Percentiles rank a stretch among this genome's conserved stretches.
Evolutionary conservation across 1,140 invertebrate genomes (phyloP).

Genomic region (Diprion similis): DNA sequence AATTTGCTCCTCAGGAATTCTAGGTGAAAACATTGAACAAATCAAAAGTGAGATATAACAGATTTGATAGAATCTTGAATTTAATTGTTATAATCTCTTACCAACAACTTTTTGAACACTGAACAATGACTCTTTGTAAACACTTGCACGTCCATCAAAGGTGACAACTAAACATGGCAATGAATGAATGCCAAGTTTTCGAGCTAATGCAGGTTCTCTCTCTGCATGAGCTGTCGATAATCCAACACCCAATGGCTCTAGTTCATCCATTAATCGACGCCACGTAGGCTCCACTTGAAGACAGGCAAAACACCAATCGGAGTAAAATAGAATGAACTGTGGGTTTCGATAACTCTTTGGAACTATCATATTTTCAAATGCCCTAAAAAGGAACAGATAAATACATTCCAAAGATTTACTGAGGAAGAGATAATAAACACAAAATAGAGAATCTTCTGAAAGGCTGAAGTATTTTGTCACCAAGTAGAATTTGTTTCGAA

Average conservation of each 20-base stretch:
- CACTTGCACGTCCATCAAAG: constrained; percentile 79
- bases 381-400: constrained; percentile 63
- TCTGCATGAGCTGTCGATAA: constrained; percentile 85
- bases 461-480: neutral
- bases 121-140: constrained; percentile 80
- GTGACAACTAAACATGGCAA: constrained; percentile 85
- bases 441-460: constrained; percentile 8
- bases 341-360: constrained; percentile 83
- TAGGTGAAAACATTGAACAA: constrained; percentile 49
- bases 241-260: constrained; percentile 79
- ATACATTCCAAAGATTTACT: neutral
- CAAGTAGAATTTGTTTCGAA: neutral
- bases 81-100: constrained; percentile 44
- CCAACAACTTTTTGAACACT: constrained; percentile 82
- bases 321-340: constrained; percentile 87
- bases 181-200: constrained; percentile 78
- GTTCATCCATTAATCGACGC: constrained; percentile 80
- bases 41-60: constrained; percentile 5
- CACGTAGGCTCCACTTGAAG: constrained; percentile 83
- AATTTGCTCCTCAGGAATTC: constrained; percentile 87
- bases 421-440: constrained; percentile 11
- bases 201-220: constrained; percentile 76
- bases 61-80: neutral
- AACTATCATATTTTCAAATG: constrained; percentile 86
- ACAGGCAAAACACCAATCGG: constrained; percentile 93